Base-by-base conservation (phyloP, 1,140 invertebrate species). In the Triops cancriformis region DNA sequence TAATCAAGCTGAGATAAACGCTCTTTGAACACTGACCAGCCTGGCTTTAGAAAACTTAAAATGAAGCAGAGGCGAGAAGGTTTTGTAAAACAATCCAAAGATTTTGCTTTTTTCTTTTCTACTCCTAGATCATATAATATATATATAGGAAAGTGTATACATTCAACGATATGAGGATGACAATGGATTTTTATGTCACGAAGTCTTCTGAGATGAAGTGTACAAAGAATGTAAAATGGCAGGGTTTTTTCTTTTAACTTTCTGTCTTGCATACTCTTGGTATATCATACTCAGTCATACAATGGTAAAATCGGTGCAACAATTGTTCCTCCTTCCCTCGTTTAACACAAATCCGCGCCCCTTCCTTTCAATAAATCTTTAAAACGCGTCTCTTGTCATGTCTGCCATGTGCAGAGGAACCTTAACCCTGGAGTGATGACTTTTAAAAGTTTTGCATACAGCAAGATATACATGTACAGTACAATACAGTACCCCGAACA, bases 91-190 rank as follows among this genome's bases (percentile, higher is more conserved):
- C 14, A 7, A 64, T 23, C 51, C 51, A 64, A 64, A 64, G 23
- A 2, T 18, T 23, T 64, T 64, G 51, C 23, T 64, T 14, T 64
- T 64, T 64, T 64, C 23, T 18, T 64, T 64, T 64, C 51, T 23
- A 9, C 23, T 23, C 51, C 51, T 64, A 64, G 51, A 23, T 64
- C 51, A 18, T 64, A 64, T 64, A 64, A 64, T 64, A 64, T 64
- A 64, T 64, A 18, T 64, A 64, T 64, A 64, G 51, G 51, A 64
- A 64, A 64, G 51, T 64, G 51, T 64, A 64, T 64, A 64, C 51
- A 64, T 64, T 64, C 51, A 64, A 64, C 51, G 51, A 64, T 64
- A 64, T 64, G 51, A 64, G 51, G 51, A 64, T 64, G 51, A 64
- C 51, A 64, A 64, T 64, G 51, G 51, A 37, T 64, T 64, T 64